Conservation (phyloP, 1,140 invertebrate genomes). For the Arion vulgaris region DNA sequence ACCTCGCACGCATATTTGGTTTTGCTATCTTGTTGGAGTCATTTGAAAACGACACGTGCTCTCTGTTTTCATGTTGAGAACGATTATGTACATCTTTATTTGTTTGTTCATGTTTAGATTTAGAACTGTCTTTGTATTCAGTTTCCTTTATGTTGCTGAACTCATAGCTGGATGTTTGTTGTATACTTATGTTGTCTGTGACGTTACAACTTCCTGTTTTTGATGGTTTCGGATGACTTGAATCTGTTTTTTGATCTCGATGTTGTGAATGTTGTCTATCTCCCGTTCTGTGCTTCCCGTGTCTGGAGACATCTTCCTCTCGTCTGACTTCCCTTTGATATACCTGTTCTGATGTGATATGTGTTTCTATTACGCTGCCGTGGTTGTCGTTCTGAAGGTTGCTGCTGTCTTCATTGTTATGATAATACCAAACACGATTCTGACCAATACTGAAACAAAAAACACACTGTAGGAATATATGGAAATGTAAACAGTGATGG, state of each 20-base stretch:
- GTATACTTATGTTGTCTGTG: not conserved
- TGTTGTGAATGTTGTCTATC: not conserved
- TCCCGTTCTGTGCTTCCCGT: not conserved
- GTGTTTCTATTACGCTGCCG: not conserved
- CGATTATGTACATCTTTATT: not conserved
- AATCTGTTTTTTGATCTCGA: not conserved
- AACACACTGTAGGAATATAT: too few relatives aligned
- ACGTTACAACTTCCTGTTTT: not conserved
- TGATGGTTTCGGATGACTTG: not conserved
- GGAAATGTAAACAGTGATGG: too few relatives aligned
- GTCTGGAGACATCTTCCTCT: not conserved
- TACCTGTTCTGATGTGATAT: not conserved
- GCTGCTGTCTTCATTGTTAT: not conserved
- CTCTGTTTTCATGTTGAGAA: not conserved
- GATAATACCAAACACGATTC: not conserved
- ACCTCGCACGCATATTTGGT: not conserved
- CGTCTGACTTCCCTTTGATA: not conserved
- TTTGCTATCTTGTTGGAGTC: not conserved
- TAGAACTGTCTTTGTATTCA: not conserved
- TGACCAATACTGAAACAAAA: not conserved
- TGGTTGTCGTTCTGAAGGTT: not conserved
- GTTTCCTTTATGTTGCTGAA: not conserved
- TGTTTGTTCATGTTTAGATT: not conserved
- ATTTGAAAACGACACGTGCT: not conserved
- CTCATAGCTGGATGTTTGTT: not conserved